Evolutionary conservation across 2,797 vertebrate genomes (phyloP).

Genomic region (Siniperca scherzeri): DNA sequence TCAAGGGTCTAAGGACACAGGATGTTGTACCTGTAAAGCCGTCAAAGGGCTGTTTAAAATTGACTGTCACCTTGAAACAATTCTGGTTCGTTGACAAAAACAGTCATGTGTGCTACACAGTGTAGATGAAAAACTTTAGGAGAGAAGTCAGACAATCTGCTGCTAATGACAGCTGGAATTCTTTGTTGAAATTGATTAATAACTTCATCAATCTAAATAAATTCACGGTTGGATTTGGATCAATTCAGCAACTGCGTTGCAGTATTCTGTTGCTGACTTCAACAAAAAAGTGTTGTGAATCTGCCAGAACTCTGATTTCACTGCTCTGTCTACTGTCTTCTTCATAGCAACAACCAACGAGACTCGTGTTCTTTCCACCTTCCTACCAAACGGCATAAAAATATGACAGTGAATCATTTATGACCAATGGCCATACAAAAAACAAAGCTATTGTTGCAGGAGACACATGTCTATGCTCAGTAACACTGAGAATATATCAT

Average conservation of each 20-base stretch:
- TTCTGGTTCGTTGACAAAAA: not conserved
- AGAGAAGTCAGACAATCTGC: not conserved
- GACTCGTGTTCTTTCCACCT: not conserved
- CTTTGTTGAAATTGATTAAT: slow-evolving; percentile 24
- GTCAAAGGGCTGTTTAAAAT: too few species aligned
- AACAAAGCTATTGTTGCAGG: not conserved
- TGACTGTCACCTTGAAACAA: not conserved
- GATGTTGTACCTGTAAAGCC: too few species aligned
- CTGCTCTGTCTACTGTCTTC: slow-evolving; percentile 29
- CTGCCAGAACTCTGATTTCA: slow-evolving; percentile 19
- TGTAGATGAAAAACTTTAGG: too few species aligned
- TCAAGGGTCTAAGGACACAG: too few species aligned
- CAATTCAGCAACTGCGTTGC: not conserved
- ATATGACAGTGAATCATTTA: not conserved
- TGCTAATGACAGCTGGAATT: not conserved
- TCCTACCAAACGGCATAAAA: not conserved
- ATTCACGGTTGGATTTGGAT: slow-evolving; percentile 9
- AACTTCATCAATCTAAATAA: slow-evolving; percentile 31
- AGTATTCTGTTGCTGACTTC: too few species aligned
- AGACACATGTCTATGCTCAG: not conserved
- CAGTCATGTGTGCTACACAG: too few species aligned
- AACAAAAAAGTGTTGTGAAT: not conserved
- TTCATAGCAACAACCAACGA: not conserved
- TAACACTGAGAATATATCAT: too few species aligned
- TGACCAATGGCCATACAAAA: not conserved